These are phyloP conservation scores for Heliconius sara DNA, from an alignment of 2,888 invertebrate species.

Conservation along the genomic window DNA sequence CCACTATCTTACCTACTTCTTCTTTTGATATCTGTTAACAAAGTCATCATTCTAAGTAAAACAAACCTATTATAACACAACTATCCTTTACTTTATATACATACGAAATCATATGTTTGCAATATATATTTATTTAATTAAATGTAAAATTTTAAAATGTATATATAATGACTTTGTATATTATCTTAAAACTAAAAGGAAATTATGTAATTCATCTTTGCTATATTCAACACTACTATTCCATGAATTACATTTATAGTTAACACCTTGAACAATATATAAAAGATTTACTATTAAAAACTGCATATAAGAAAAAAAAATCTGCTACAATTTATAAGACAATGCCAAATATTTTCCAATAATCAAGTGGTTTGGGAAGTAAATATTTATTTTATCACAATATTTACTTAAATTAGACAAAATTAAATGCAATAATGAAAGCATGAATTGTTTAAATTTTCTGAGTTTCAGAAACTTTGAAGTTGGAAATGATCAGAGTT, in stretches of 20 bases:
- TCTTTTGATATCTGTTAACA: slow-evolving; percentile 93
- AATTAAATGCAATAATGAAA: neutral
- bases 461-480: too few relatives aligned
- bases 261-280: slow-evolving; percentile 1
- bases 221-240: neutral
- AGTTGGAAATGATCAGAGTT: too few relatives aligned
- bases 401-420: too few relatives aligned
- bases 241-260: neutral
- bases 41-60: slow-evolving; percentile 39
- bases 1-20: slow-evolving; percentile 94
- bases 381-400: neutral
- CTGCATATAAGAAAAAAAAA: neutral
- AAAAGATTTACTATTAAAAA: neutral
- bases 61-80: neutral
- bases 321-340: neutral
- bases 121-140: neutral
- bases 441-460: neutral
- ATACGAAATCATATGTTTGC: neutral
- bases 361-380: neutral
- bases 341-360: neutral
- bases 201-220: neutral
- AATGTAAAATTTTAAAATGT: neutral
- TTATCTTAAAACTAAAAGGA: neutral
- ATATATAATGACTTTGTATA: neutral
- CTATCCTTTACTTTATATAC: neutral